Conservation (phyloP, 2,888 invertebrate genomes). For the Trachelus troglodyta region DNA sequence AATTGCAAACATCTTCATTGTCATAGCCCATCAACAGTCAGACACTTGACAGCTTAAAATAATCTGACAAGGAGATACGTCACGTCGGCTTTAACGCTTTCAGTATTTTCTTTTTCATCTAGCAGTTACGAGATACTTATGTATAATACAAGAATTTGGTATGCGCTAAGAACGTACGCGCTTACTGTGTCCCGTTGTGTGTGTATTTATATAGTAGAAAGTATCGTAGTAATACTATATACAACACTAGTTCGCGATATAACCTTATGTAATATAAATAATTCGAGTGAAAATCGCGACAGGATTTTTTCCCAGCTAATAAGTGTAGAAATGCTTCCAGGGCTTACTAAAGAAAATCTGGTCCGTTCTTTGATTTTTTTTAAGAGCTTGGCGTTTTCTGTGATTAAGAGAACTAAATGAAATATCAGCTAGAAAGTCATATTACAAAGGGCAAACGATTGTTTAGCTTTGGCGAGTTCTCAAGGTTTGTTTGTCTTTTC, state of each 20-base stretch:
- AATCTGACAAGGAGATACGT: neutral
- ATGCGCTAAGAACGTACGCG: neutral
- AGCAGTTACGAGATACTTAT: neutral
- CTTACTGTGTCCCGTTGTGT: neutral
- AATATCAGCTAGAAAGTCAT: neutral
- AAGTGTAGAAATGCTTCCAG: neutral
- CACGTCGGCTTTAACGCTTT: neutral
- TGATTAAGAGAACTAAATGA: neutral
- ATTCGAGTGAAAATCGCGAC: neutral
- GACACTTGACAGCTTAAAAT: neutral
- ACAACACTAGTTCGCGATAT: neutral
- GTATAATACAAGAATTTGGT: neutral
- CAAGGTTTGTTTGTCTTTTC: neutral
- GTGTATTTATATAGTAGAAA: neutral
- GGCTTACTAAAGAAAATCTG: neutral
- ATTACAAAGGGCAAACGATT: neutral
- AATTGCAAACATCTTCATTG: conserved; percentile 3
- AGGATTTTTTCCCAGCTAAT: neutral
- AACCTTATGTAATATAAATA: neutral
- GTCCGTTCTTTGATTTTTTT: neutral
- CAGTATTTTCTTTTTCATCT: neutral
- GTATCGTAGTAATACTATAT: neutral
- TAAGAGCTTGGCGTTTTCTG: neutral
- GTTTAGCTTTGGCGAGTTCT: neutral
- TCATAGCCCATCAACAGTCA: conserved; percentile 6